Conservation (phyloP, 2,113 vertebrate species). For the Acinonyx jubatus region DNA sequence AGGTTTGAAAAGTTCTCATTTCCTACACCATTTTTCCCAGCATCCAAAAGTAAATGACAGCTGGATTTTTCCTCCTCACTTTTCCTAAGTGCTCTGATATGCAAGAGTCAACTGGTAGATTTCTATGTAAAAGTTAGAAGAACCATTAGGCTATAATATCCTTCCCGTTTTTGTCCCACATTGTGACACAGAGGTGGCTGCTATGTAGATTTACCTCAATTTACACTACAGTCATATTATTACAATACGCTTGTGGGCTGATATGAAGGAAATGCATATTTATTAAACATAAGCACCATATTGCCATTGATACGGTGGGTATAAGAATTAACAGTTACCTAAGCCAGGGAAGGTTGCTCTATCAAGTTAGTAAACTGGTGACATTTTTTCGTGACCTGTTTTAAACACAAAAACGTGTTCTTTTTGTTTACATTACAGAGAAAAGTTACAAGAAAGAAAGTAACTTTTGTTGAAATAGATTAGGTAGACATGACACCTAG, state of each 20-base stretch:
- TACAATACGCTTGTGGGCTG: background rate
- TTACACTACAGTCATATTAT: background rate
- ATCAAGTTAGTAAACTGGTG: background rate
- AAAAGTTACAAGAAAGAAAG: background rate
- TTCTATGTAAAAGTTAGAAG: background rate
- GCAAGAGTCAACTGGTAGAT: background rate
- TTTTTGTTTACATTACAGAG: background rate
- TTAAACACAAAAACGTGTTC: background rate
- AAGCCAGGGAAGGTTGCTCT: background rate
- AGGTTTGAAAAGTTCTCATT: conserved; percentile 57
- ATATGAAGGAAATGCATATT: background rate
- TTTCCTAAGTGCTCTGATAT: background rate
- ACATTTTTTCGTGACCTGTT: background rate
- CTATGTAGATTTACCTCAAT: background rate
- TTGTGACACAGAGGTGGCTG: background rate
- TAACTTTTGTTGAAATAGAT: background rate
- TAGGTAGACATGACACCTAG: background rate
- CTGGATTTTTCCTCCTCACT: background rate
- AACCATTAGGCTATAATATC: background rate
- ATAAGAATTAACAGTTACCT: background rate
- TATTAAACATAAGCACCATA: background rate
- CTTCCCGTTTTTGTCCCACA: background rate
- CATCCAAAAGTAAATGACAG: conserved; percentile 49
- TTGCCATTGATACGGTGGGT: background rate
- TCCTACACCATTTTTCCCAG: conserved; percentile 56